phyloP scores from a whole-genome alignment of 2,888 invertebrate species.

The Sthenelais limicola region DNA sequence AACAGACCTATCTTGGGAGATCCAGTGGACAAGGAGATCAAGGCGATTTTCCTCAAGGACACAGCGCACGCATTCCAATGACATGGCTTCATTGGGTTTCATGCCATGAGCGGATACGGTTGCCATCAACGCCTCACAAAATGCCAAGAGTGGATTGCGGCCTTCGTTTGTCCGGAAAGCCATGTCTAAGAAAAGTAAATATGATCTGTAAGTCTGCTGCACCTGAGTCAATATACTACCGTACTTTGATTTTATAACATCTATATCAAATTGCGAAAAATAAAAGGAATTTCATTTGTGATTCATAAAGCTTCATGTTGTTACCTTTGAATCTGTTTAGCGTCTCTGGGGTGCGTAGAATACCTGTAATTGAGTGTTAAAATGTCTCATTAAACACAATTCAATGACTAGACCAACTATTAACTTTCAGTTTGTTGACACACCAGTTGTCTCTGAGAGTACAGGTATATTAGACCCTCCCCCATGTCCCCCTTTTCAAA shows the following conservation, averaged over 20 bases:
- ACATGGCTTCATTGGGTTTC: constrained; percentile 63
- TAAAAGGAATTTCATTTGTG: too few species aligned
- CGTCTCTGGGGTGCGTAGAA: constrained; percentile 69
- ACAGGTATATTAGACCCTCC: too few species aligned
- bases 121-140: constrained; percentile 70
- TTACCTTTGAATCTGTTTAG: constrained; percentile 69
- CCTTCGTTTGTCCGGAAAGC: constrained; percentile 9
- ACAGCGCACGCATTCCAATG: constrained; percentile 67
- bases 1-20: constrained; percentile 67
- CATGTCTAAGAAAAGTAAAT: constrained; percentile 18
- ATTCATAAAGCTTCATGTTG: too few species aligned
- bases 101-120: constrained; percentile 64
- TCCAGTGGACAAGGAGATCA: constrained; percentile 70
- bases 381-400: too few species aligned
- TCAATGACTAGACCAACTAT: too few species aligned
- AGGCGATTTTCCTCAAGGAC: constrained; percentile 65
- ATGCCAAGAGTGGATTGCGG: constrained; percentile 65
- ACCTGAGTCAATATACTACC: too few species aligned
- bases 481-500: too few species aligned
- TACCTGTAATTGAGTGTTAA: too few species aligned
- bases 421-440: too few species aligned
- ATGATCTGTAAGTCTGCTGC: constrained; percentile 68
- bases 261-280: too few species aligned
- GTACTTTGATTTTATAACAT: too few species aligned
- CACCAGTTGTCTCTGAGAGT: too few species aligned